phyloP scores from a whole-genome alignment of 2,888 invertebrate species.

The Plemyria rubiginata region DNA sequence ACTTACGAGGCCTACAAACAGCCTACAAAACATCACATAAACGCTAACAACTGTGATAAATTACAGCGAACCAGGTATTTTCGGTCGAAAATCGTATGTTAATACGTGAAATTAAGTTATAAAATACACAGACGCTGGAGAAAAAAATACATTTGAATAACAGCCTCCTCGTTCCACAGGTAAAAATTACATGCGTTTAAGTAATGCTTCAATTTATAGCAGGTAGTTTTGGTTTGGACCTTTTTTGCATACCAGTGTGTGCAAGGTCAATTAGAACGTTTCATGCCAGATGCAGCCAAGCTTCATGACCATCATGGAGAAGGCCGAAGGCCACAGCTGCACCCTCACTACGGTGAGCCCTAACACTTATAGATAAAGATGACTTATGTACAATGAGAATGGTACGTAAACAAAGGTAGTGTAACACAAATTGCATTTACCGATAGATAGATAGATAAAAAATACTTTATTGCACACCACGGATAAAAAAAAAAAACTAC shows the following conservation, averaged over 20 bases:
- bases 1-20: background rate
- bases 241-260: constrained; percentile 45
- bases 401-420: no score
- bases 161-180: constrained; percentile 10
- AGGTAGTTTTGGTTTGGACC: constrained; percentile 37
- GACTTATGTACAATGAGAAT: no score
- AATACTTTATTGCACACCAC: no score
- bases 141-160: constrained; percentile 41
- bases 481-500: no score
- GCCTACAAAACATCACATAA: constrained; percentile 21
- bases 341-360: no score
- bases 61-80: constrained; percentile 31
- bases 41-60: constrained; percentile 35
- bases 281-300: constrained; percentile 33
- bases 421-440: no score
- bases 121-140: constrained; percentile 34
- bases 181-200: constrained; percentile 48
- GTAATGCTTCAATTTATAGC: constrained; percentile 52
- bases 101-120: constrained; percentile 41
- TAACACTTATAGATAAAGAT: no score
- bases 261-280: constrained; percentile 29
- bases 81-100: constrained; percentile 38
- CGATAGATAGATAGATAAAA: no score
- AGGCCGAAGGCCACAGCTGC: no score
- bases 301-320: background rate